Conservation (phyloP, 1,140 invertebrate genomes). For the Ceratosolen solmsi region DNA sequence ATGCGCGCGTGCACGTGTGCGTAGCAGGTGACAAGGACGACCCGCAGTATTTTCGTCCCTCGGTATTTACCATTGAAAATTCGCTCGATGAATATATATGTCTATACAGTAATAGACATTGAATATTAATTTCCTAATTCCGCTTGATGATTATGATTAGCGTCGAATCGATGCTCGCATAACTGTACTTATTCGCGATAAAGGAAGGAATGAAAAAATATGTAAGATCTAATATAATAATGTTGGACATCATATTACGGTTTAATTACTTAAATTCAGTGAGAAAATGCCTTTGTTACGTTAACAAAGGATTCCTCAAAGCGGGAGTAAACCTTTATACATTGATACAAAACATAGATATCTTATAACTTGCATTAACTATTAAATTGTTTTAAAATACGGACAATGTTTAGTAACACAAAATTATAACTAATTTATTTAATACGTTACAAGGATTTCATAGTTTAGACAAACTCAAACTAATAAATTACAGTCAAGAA, state of each 20-base stretch:
- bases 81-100: background rate
- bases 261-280: conserved; percentile 32
- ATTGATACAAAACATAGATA: conserved; percentile 1
- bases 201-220: background rate
- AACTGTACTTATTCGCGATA: background rate
- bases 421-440: background rate
- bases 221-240: background rate
- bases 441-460: background rate
- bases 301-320: conserved; percentile 15
- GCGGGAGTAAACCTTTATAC: background rate
- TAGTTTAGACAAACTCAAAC: background rate
- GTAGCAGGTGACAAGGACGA: conserved; percentile 33
- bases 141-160: background rate
- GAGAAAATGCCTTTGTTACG: conserved; percentile 31
- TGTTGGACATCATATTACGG: background rate
- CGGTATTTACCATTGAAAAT: conserved; percentile 26
- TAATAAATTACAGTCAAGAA: background rate
- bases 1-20: background rate
- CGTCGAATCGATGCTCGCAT: background rate
- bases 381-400: background rate
- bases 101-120: background rate
- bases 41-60: background rate
- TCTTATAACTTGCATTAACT: background rate
- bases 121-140: conserved; percentile 26
- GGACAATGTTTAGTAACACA: background rate